phyloP scores from a whole-genome alignment of 2,797 vertebrate species.

The Pelochelys cantorii region DNA sequence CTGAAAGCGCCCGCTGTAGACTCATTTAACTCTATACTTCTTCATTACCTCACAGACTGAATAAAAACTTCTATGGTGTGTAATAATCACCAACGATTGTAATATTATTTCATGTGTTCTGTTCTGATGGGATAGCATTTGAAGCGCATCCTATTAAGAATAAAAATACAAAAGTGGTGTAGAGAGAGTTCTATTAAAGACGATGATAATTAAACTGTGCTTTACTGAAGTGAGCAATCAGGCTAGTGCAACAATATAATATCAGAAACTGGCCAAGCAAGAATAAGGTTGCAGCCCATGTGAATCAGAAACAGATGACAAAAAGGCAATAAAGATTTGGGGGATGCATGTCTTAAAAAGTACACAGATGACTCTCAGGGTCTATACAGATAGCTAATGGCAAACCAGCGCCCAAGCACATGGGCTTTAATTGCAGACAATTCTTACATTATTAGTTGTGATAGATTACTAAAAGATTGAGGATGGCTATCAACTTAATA shows the following conservation, averaged over 20 bases:
- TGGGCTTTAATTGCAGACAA: rapidly evolving
- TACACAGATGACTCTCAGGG: not conserved
- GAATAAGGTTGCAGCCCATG: not conserved
- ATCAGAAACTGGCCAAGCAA: not conserved
- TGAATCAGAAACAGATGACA: not conserved
- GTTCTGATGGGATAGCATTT: not conserved
- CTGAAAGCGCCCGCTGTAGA: not conserved
- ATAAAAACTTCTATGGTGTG: not conserved
- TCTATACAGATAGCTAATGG: not conserved
- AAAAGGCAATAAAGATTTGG: not conserved
- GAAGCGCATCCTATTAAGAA: not conserved
- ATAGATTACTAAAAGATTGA: not conserved
- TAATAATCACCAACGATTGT: not conserved
- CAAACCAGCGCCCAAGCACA: not conserved
- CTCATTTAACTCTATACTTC: not conserved
- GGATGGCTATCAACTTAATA: not conserved
- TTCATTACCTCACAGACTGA: not conserved
- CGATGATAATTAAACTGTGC: not conserved
- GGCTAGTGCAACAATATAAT: rapidly evolving
- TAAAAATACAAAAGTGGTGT: not conserved
- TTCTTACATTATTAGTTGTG: not conserved
- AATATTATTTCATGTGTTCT: not conserved
- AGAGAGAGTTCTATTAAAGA: not conserved
- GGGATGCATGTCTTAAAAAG: not conserved
- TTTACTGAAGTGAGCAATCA: not conserved